phyloP scores from a whole-genome alignment of 1,140 invertebrate species.

The Drosophila teissieri region DNA sequence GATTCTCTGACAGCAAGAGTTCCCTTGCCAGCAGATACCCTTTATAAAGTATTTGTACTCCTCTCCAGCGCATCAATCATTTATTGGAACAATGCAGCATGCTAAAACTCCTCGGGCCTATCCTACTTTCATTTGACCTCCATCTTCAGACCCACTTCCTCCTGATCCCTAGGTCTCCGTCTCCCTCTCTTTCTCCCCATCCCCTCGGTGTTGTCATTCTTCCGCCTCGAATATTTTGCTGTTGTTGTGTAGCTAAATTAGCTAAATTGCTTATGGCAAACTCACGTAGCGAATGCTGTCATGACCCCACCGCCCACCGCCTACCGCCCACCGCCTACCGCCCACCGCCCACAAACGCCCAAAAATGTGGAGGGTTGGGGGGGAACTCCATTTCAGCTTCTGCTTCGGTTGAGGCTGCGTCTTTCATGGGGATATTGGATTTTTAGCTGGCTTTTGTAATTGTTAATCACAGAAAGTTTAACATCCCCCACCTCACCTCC shows the following conservation, averaged over 20 bases:
- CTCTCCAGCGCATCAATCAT: neutral
- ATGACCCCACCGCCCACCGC: slow-evolving; percentile 9
- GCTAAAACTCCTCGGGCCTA: too few species aligned
- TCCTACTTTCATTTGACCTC: neutral
- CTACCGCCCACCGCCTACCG: too few species aligned
- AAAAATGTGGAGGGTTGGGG: neutral
- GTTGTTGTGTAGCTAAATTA: slow-evolving; percentile 66
- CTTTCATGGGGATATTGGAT: slow-evolving; percentile 27
- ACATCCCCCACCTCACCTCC: neutral
- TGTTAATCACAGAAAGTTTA: slow-evolving; percentile 73
- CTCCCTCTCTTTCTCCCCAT: too few species aligned
- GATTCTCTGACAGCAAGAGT: neutral
- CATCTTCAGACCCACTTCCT: neutral
- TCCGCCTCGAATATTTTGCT: too few species aligned
- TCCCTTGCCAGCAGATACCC: too few species aligned
- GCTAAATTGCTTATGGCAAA: slow-evolving; percentile 81
- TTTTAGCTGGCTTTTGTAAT: slow-evolving; percentile 68
- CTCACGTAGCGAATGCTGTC: slow-evolving; percentile 64
- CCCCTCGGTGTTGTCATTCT: too few species aligned
- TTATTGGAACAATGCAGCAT: too few species aligned
- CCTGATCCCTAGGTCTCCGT: neutral
- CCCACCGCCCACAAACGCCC: neutral
- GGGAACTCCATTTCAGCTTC: slow-evolving; percentile 18
- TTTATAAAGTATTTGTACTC: neutral
- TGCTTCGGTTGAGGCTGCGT: slow-evolving; percentile 3